Evolutionary conservation across 2,113 vertebrate genomes (phyloP), one percentile per base, ranked within the genome.

Genomic region (Chloroceryle aenea): DNA sequence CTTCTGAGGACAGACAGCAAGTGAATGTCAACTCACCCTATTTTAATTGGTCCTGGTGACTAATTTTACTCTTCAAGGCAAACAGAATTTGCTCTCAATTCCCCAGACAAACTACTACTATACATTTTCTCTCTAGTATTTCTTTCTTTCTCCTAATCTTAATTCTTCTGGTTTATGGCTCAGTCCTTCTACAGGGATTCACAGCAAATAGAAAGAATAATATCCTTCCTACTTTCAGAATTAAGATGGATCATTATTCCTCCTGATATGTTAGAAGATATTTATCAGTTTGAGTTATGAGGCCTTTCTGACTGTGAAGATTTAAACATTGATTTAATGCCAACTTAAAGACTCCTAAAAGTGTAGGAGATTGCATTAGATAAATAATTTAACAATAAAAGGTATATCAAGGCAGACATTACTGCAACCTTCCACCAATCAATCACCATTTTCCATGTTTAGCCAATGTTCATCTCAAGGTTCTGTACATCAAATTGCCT

Each of bases 361-460:
- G 94, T 83, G 68, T 84, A 43, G 18, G 85, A 92, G 96, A 97
- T 96, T 93, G 93, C 97, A 98, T 97, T 92, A 97, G 96, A 97
- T 98, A 97, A 97, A 97, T 98, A 98, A 98, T 98, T 98, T 97
- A 76, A 96, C 97, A 98, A 98, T 97, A 98, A 96, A 97, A 95
- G 94, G 89, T 97, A 97, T 94, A 97, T 98, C 97, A 97, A 97
- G 92, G 90, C 45, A 85, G 95, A 94, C 84, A 63, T 90, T 77
- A 80, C 79, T 97, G 93, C 97, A 81, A 42, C 83, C 30, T 71
- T 86, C 80, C 34, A 92, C 84, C 90, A 97, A 98, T 98, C 98
- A 97, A 98, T 98, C 96, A 97, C 86, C 92, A 97, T 97, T 97
- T 97, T 80, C 95, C 42, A 34, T 97, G 97, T 98, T 98, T 98